phyloP scores from a whole-genome alignment of 2,113 vertebrate genomes.

The Cygnus atratus region DNA sequence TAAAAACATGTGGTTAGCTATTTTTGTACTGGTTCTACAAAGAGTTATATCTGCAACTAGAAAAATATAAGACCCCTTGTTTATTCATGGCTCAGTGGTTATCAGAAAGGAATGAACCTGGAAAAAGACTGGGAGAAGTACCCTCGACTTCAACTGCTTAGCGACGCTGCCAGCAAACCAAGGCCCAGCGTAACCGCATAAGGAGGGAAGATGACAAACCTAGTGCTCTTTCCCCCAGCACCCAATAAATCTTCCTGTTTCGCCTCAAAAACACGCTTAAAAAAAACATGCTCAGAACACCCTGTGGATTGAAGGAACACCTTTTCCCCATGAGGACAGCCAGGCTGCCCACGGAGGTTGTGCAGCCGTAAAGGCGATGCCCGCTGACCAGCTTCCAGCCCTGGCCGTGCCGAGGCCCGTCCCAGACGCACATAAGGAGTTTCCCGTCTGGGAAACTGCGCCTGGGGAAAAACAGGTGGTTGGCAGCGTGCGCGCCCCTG shows the following conservation, averaged over 20 bases:
- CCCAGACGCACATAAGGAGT: background rate
- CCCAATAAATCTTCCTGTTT: background rate
- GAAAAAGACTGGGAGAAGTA: background rate
- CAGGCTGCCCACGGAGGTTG: background rate
- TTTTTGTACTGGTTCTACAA: conserved; percentile 49
- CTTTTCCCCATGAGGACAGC: fast-evolving
- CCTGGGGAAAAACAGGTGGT: fast-evolving
- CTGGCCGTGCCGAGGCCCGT: fast-evolving
- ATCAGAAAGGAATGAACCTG: conserved; percentile 25
- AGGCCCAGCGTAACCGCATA: fast-evolving
- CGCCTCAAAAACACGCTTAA: background rate
- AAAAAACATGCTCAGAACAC: background rate
- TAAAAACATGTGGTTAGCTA: conserved; percentile 46
- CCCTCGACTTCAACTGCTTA: background rate
- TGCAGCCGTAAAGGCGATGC: fast-evolving
- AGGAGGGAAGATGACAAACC: background rate
- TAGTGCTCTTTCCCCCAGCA: background rate
- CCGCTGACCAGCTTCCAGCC: background rate
- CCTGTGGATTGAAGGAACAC: background rate
- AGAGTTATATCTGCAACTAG: conserved; percentile 36
- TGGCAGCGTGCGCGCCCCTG: background rate
- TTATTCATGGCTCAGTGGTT: conserved; percentile 70
- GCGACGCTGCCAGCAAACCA: background rate
- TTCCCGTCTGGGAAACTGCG: fast-evolving
- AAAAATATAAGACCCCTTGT: conserved; percentile 60